Evolutionary conservation across 2,797 vertebrate species (phyloP), one percentile per base, ranked within the genome.

Genomic region (Emydoidea blandingii): DNA sequence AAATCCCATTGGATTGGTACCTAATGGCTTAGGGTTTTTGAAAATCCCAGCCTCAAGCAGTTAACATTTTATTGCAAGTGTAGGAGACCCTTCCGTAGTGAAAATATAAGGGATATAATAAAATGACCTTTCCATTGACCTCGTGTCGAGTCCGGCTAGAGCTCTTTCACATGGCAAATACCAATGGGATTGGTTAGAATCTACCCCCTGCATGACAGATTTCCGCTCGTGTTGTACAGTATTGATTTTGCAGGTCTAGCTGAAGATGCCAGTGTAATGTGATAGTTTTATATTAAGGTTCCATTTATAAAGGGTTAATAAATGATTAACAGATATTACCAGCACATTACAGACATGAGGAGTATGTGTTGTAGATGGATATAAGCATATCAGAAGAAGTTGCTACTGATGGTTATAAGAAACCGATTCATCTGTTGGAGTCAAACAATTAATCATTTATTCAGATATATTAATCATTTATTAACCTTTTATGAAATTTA

Each of bases 381-480:
- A 80, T 29, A 89, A 81, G 96, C 96, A 78, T 87, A 53, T 0
- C 4, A 92, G 90, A 87, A 93, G 85, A 95, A 96, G 93, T 93
- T 94, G 86, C 87, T 52, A 16, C 16, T n/a, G 34, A 19, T 68
- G 91, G 87, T 91, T 92, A 91, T 93, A 93, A 93, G 96, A 91
- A 79, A 95, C 81, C 44, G 80, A 90, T 76, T 88, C 90, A 37
- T 68, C 34, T 37, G 62, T 68, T 37, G 34, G 34, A 68, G n/a
- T 68, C 62, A 19, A 21, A 37, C 62, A 68, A 65, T 34, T 18
- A 34, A 65, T 16, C 8, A 65, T 62, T n/a, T 83, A 87, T 95
- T 95, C 87, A 59, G 92, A 91, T 49, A 83, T 87, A 94, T 96
- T 95, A 92, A 96, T 97, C 94, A 96, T 95, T 6, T 91, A 88